phyloP scores from a whole-genome alignment of 2,888 invertebrate species.

The Meloe dianella region DNA sequence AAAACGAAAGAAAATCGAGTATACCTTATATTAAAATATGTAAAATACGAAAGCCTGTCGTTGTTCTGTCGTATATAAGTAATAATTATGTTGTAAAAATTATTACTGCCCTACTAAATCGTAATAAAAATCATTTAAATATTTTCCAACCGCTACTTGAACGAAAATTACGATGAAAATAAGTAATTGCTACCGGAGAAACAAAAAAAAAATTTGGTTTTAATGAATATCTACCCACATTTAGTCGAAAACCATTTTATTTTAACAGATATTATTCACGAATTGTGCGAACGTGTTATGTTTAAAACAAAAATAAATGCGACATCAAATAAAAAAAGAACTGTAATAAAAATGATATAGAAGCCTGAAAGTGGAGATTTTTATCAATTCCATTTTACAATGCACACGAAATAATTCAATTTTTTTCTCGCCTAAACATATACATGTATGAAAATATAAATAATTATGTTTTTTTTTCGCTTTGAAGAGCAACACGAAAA shows the following conservation, averaged over 20 bases:
- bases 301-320: constrained; percentile 28
- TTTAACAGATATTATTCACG: constrained; percentile 23
- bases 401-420: neutral
- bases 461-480: neutral
- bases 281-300: constrained; percentile 31
- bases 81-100: constrained; percentile 17
- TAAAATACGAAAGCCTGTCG: constrained; percentile 9
- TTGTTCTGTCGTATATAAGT: neutral
- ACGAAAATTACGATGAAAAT: neutral
- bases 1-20: neutral
- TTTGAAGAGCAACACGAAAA: neutral
- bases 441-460: neutral
- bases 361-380: neutral
- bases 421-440: too few relatives aligned
- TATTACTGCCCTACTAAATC: constrained; percentile 10
- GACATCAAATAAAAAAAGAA: constrained; percentile 27
- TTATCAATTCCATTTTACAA: neutral
- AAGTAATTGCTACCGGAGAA: neutral
- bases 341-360: constrained; percentile 19
- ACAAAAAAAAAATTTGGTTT: neutral
- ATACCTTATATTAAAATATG: constrained; percentile 5
- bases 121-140: neutral
- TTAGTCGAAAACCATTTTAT: constrained; percentile 25
- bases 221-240: constrained; percentile 12
- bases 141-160: neutral